Conservation (phyloP, 2,113 vertebrate species). For the Rhea americana region DNA sequence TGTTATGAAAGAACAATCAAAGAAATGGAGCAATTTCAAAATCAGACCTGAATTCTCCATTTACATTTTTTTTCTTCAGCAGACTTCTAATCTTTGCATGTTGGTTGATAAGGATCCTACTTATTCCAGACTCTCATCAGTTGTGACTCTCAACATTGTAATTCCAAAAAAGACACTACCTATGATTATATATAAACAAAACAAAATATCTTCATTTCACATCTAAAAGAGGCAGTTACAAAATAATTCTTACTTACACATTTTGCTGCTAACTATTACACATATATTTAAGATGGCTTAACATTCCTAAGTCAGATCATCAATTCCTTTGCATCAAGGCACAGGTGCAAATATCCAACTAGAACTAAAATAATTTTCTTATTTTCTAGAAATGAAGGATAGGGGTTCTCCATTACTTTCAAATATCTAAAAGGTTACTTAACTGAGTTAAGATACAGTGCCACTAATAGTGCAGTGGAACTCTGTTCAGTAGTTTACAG, state of each 20-base stretch:
- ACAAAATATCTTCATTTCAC: background rate
- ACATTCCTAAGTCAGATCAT: background rate
- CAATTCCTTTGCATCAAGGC: background rate
- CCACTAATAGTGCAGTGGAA: background rate
- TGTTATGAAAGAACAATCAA: slow-evolving; percentile 37
- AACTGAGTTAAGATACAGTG: background rate
- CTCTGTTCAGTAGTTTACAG: background rate
- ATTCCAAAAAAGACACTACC: slow-evolving; percentile 14
- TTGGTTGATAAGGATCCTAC: background rate
- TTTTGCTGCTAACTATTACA: background rate
- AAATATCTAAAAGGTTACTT: background rate
- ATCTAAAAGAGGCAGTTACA: background rate
- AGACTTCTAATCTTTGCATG: background rate
- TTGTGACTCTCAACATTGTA: background rate
- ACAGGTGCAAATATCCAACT: background rate
- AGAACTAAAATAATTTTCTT: background rate
- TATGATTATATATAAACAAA: slow-evolving; percentile 17
- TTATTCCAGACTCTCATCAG: background rate
- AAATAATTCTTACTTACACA: background rate
- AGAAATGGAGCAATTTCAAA: slow-evolving; percentile 46
- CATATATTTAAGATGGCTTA: background rate
- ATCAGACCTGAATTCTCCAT: slow-evolving; percentile 36
- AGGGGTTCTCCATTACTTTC: background rate
- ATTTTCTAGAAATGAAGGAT: background rate
- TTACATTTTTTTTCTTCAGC: slow-evolving; percentile 12